Base-by-base conservation (phyloP, 2,113 vertebrate genomes). In the Barnardius zonarius region DNA sequence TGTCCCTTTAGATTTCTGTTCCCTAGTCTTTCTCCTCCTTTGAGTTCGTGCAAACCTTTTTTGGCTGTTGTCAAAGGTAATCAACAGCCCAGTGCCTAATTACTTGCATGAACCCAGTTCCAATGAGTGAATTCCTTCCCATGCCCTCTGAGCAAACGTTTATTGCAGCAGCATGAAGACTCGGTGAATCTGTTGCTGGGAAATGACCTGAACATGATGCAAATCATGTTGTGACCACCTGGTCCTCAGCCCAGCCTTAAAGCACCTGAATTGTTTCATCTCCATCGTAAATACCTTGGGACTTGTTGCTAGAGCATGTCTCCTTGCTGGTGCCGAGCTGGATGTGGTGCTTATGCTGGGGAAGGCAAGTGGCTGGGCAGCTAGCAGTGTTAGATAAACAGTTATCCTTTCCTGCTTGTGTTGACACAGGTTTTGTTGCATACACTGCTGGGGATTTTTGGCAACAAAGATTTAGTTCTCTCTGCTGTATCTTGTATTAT, bases 221-320 rank as follows among this genome's bases (percentile, higher is more conserved):
- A 66, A 44, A 55, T 61, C 63, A n/a, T 5, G 1, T 48, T 49
- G 41, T 55, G 57, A 51, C 59, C 2, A 1, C 41, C 25, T 5
- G 1, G 11, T 67, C 35, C 46, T 62, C 63, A 62, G 46, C 20
- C 17, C 51, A 55, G 46, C 44, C 44, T 33, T 67, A 55, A 66
- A 90, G 44, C 25, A 25, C 46, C 46, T 46, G 57, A 27, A 23
- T 41, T 48, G 19, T 78, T 92, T 63, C 16, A 51, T 31, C 39
- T 81, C 35, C 7, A 1, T 30, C 30, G 24, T 44, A 62, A 61
- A 46, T 61, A 51, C 41, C 35, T 46, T 1, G 1, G 20, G 15
- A 51, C 17, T 49, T 25, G 28, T 77, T 19, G 23, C 43, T 0
- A 0, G 31, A 17, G 14, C 2, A 1, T 3, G 4, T 70, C 55